Evolutionary conservation across 2,888 invertebrate species (phyloP).

Genomic region (Ormyrus nitidulus): DNA sequence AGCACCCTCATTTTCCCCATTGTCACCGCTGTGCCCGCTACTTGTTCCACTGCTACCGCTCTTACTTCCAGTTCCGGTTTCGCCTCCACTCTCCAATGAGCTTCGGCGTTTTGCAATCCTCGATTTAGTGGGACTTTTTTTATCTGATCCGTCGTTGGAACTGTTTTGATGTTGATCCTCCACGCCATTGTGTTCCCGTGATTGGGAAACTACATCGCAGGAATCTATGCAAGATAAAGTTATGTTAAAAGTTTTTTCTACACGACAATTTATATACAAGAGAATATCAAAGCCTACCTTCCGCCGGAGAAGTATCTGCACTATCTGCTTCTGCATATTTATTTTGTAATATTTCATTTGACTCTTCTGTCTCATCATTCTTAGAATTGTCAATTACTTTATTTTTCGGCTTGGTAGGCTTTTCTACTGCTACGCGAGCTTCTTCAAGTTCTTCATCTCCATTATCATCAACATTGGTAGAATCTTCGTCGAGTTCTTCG

Average conservation of each 20-base stretch:
- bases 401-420: conserved; percentile 31
- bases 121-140: conserved; percentile 50
- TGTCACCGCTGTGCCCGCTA: conserved; percentile 63
- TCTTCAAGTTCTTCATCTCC: conserved; percentile 33
- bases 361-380: neutral
- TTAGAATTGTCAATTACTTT: conserved; percentile 12
- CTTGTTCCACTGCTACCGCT: conserved; percentile 33
- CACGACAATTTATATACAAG: no score
- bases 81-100: conserved; percentile 72
- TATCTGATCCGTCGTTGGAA: conserved; percentile 20
- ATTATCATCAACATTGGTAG: conserved; percentile 37
- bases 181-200: no score
- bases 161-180: neutral
- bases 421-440: conserved; percentile 16
- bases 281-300: no score
- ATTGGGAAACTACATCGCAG: no score
- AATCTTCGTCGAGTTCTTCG: conserved; percentile 45
- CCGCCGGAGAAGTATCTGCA: no score
- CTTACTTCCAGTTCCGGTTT: conserved; percentile 61
- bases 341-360: conserved; percentile 1
- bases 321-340: neutral
- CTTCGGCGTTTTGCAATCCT: conserved; percentile 69
- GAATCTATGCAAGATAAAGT: no score
- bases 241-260: no score
- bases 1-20: conserved; percentile 70